Conservation (phyloP, 2,797 vertebrate species). For the Chromobotia macracanthus region DNA sequence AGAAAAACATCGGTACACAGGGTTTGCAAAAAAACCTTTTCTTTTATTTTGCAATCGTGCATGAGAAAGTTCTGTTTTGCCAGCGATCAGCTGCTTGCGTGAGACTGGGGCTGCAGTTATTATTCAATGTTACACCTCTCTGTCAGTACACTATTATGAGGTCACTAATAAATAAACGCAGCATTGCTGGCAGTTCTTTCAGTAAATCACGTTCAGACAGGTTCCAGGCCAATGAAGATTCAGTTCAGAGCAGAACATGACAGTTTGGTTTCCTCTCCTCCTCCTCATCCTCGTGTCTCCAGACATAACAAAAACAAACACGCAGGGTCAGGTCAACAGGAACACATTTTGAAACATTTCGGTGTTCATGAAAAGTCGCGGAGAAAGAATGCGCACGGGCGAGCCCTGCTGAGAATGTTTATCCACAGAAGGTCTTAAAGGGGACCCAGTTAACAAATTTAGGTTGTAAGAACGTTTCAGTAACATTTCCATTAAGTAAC, state of each 20-base stretch:
- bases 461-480: no score
- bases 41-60: background rate
- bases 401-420: slow-evolving; percentile 13
- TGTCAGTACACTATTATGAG: background rate
- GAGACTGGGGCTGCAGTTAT: slow-evolving; percentile 4
- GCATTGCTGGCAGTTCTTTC: background rate
- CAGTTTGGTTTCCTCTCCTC: background rate
- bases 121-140: background rate
- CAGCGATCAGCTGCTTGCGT: background rate
- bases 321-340: slow-evolving; percentile 19
- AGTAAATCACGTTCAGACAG: slow-evolving; percentile 28
- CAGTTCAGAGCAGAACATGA: background rate
- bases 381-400: slow-evolving; percentile 34
- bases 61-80: background rate
- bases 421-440: background rate
- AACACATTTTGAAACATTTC: slow-evolving; percentile 30
- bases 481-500: no score
- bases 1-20: background rate
- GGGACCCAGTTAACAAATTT: background rate
- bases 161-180: slow-evolving; percentile 8
- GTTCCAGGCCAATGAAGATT: slow-evolving; percentile 27
- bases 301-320: slow-evolving; percentile 47
- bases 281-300: background rate
- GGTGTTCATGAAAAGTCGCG: slow-evolving; percentile 24
- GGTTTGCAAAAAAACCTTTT: background rate